A percentile compares a stretch with the other conserved stretches of the same genome.
These are phyloP conservation scores for Chorisops tibialis DNA, from an alignment of 2,888 invertebrate genomes.

Conservation along the genomic window DNA sequence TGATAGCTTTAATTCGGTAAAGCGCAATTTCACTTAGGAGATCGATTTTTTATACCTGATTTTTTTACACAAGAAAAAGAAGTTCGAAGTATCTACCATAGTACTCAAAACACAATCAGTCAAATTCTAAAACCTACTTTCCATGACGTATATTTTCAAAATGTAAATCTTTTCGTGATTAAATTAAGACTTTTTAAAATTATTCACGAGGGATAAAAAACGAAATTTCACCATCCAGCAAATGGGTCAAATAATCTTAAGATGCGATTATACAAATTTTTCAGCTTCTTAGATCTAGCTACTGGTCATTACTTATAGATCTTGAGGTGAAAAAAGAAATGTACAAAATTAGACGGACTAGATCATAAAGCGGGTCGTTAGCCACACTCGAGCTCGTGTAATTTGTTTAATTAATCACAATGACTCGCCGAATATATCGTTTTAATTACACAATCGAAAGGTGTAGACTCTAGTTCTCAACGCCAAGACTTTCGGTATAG, in stretches of 20 bases:
- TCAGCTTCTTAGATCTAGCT: conserved; percentile 11
- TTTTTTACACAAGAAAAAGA: too few species aligned
- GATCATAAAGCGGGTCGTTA: conserved; percentile 18
- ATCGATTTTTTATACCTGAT: too few species aligned
- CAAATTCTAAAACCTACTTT: too few species aligned
- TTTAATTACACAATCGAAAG: conserved; percentile 21
- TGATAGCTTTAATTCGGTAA: too few species aligned
- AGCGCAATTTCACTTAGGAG: too few species aligned
- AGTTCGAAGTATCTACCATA: too few species aligned
- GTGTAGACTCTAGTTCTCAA: conserved; percentile 9
- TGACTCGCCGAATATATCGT: conserved; percentile 16
- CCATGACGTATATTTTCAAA: too few species aligned
- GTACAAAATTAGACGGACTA: conserved; percentile 16
- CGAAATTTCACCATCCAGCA: conserved; percentile 6
- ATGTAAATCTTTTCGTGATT: too few species aligned
- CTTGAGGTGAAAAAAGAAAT: not conserved
- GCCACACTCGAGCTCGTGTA: conserved; percentile 13
- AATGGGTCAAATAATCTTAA: not conserved
- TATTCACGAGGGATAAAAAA: not conserved
- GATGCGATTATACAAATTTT: conserved; percentile 17
- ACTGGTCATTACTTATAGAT: not conserved
- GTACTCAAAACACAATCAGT: too few species aligned
- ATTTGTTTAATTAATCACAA: conserved; percentile 27
- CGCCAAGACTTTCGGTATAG: not conserved
- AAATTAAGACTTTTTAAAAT: too few species aligned